Percentiles rank a stretch among this genome's conserved stretches.
Evolutionary conservation across 2,888 invertebrate species (phyloP).

Genomic region (Oscheius sp.): DNA sequence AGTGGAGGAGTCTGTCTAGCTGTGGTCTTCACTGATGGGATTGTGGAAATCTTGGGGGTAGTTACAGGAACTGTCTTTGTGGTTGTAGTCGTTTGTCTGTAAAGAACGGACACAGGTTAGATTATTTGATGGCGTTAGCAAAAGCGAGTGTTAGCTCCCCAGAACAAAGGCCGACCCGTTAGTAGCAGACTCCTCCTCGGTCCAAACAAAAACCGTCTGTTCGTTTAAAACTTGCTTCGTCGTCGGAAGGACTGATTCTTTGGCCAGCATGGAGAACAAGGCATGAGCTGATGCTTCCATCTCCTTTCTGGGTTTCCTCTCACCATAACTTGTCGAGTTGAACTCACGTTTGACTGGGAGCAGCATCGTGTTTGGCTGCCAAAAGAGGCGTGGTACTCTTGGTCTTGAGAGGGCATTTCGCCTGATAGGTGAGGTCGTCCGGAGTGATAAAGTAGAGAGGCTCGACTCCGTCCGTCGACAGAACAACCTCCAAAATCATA

Average conservation of each 20-base stretch:
- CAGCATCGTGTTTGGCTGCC: conserved; percentile 10
- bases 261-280: conserved; percentile 57
- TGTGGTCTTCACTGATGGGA: background rate
- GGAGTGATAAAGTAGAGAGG: conserved; percentile 74
- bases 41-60: background rate
- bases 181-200: conserved; percentile 9
- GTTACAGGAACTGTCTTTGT: background rate
- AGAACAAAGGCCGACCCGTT: conserved; percentile 12
- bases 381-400: background rate
- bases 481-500: conserved; percentile 71
- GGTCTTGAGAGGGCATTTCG: conserved; percentile 59
- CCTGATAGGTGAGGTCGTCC: conserved; percentile 72
- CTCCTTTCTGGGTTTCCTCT: conserved; percentile 40
- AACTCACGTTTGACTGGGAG: conserved; percentile 9
- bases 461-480: conserved; percentile 73
- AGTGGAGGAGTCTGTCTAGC: background rate
- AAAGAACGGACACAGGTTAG: no score
- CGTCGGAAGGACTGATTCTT: conserved; percentile 37
- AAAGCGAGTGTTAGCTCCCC: conserved; percentile 56
- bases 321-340: background rate
- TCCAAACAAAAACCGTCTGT: conserved; percentile 24
- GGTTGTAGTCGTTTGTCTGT: no score
- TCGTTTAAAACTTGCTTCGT: conserved; percentile 37
- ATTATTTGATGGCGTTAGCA: conserved; percentile 34
- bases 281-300: conserved; percentile 63